Percentiles rank a stretch among this genome's conserved stretches.
Evolutionary conservation across 2,888 invertebrate genomes (phyloP).

Genomic region (Caenorhabditis sinica): DNA sequence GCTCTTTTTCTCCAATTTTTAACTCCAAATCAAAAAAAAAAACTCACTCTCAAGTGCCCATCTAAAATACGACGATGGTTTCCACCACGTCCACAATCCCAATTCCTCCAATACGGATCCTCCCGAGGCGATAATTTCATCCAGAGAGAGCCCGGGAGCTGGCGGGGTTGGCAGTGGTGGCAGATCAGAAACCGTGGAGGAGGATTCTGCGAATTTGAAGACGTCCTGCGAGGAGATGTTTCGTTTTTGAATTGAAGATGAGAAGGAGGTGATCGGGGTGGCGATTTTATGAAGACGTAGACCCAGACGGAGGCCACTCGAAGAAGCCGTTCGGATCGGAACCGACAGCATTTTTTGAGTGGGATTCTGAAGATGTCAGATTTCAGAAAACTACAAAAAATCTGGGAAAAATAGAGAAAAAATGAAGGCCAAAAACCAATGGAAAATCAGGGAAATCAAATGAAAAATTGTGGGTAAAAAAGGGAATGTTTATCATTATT

Average conservation of each 20-base stretch:
- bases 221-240: constrained; percentile 68
- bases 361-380: neutral
- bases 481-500: constrained; percentile 5
- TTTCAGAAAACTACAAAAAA: neutral
- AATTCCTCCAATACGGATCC: constrained; percentile 80
- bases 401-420: neutral
- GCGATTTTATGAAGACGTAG: neutral
- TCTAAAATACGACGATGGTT: constrained; percentile 91
- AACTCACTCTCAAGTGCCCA: constrained; percentile 87
- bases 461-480: neutral
- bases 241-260: constrained; percentile 2
- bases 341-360: constrained; percentile 67
- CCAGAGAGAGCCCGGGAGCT: constrained; percentile 56
- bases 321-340: constrained; percentile 59
- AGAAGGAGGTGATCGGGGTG: constrained; percentile 11
- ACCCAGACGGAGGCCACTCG: constrained; percentile 27
- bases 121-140: constrained; percentile 68
- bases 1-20: neutral
- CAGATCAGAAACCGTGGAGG: constrained; percentile 39
- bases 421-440: neutral
- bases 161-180: constrained; percentile 72
- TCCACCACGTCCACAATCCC: constrained; percentile 86
- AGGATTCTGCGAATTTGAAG: constrained; percentile 61
- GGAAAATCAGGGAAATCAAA: neutral
- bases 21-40: too few relatives aligned